Evolutionary conservation across 1,140 invertebrate species (phyloP).

Genomic region (Lethrus apterus): DNA sequence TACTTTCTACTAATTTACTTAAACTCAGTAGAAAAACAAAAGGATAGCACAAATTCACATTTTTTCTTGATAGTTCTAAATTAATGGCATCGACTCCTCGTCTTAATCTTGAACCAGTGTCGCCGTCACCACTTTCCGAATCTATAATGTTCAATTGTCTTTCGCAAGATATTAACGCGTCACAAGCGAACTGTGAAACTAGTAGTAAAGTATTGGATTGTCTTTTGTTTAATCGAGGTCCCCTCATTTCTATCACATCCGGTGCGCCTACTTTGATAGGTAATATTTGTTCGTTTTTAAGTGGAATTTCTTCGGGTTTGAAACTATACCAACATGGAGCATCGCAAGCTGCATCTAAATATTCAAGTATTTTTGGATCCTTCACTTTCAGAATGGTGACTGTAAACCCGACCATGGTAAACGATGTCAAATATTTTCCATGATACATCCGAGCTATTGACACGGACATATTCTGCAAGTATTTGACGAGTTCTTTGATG

Average conservation of each 20-base stretch:
- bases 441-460: constrained; percentile 47
- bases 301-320: not conserved
- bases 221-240: constrained; percentile 29
- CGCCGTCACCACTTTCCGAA: constrained; percentile 52
- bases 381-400: constrained; percentile 53
- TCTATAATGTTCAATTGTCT: constrained; percentile 56
- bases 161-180: constrained; percentile 48
- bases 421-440: constrained; percentile 55
- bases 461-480: constrained; percentile 39
- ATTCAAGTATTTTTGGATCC: constrained; percentile 34
- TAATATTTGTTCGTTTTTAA: not conserved
- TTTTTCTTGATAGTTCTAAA: constrained; percentile 22
- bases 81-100: constrained; percentile 45
- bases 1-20: constrained; percentile 32
- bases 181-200: constrained; percentile 44
- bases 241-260: constrained; percentile 9
- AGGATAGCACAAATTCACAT: constrained; percentile 25
- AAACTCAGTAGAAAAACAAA: constrained; percentile 32
- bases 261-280: not conserved
- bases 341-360: constrained; percentile 42
- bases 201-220: constrained; percentile 33
- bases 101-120: constrained; percentile 56
- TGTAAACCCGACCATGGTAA: constrained; percentile 55
- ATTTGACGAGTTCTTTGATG: constrained; percentile 48
- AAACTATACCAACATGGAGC: constrained; percentile 38